phyloP scores from a whole-genome alignment of 1,140 invertebrate species.

The Danaus melanippus region DNA sequence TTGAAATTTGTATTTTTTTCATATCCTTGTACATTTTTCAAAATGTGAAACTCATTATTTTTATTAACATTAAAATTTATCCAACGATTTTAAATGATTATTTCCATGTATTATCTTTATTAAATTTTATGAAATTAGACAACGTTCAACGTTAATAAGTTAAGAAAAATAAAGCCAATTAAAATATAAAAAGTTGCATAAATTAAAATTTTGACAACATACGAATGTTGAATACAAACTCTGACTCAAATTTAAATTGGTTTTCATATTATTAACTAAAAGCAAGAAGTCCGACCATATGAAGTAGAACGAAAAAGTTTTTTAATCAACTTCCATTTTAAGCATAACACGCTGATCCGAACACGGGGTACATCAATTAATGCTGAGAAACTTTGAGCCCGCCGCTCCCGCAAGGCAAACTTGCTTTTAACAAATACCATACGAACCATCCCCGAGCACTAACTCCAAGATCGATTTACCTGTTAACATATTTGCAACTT shows the following conservation, averaged over 20 bases:
- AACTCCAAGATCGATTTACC: constrained; percentile 48
- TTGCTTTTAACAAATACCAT: constrained; percentile 45
- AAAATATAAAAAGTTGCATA: too few relatives aligned
- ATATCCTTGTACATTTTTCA: too few relatives aligned
- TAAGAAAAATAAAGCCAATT: too few relatives aligned
- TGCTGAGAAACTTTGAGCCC: constrained; percentile 26
- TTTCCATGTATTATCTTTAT: too few relatives aligned
- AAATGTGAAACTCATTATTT: too few relatives aligned
- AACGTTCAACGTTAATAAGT: too few relatives aligned
- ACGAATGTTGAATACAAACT: too few relatives aligned
- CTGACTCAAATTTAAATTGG: constrained; percentile 16
- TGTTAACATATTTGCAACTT: constrained; percentile 56
- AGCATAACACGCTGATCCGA: constrained; percentile 18
- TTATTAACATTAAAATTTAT: too few relatives aligned
- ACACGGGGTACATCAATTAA: constrained; percentile 33
- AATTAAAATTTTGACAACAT: too few relatives aligned
- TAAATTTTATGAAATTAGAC: too few relatives aligned
- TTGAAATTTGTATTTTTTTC: too few relatives aligned
- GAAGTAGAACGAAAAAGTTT: constrained; percentile 18
- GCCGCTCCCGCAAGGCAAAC: constrained; percentile 28
- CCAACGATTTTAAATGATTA: too few relatives aligned
- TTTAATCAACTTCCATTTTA: constrained; percentile 25
- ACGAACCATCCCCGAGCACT: constrained; percentile 39
- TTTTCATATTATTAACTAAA: constrained; percentile 10
- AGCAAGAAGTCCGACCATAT: constrained; percentile 16